Evolutionary conservation across 1,140 invertebrate genomes (phyloP).

Genomic region (Parasteatoda tepidariorum): DNA sequence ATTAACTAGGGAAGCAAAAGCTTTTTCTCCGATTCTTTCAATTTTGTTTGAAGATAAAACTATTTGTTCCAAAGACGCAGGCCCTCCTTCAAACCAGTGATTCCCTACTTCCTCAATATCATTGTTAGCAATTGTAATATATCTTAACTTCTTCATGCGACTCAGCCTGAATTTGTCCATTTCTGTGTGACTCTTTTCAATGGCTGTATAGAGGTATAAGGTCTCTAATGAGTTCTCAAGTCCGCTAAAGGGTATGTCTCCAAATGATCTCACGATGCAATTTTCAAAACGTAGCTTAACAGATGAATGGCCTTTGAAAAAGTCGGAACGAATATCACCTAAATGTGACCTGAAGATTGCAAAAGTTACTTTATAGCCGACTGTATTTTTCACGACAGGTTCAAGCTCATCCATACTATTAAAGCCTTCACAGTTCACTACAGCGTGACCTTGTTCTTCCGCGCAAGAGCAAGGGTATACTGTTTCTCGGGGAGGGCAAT

Average conservation of each 20-base stretch:
- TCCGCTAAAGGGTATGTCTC: constrained; percentile 33
- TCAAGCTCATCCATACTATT: not conserved
- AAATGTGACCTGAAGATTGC: not conserved
- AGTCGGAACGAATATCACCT: constrained; percentile 34
- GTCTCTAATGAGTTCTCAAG: constrained; percentile 23
- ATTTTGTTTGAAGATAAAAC: constrained; percentile 43
- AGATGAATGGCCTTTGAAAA: constrained; percentile 27
- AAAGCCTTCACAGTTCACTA: not conserved
- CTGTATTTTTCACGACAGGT: not conserved
- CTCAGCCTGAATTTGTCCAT: constrained; percentile 22
- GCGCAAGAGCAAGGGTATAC: not conserved
- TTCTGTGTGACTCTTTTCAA: constrained; percentile 35
- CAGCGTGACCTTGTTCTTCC: not conserved
- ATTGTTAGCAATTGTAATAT: constrained; percentile 23
- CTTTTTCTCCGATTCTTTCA: constrained; percentile 40
- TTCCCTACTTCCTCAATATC: constrained; percentile 46
- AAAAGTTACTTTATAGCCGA: not conserved
- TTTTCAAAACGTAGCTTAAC: constrained; percentile 29
- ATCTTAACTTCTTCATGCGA: constrained; percentile 19
- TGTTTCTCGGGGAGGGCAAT: not conserved
- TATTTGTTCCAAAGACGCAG: constrained; percentile 2
- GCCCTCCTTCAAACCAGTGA: constrained; percentile 43
- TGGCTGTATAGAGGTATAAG: constrained; percentile 26
- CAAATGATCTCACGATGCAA: constrained; percentile 35
- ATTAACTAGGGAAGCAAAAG: constrained; percentile 42